Evolutionary conservation across 2,797 vertebrate genomes (phyloP), one percentile per base, ranked within the genome.

Genomic region (Arrhamphus sclerolepis): DNA sequence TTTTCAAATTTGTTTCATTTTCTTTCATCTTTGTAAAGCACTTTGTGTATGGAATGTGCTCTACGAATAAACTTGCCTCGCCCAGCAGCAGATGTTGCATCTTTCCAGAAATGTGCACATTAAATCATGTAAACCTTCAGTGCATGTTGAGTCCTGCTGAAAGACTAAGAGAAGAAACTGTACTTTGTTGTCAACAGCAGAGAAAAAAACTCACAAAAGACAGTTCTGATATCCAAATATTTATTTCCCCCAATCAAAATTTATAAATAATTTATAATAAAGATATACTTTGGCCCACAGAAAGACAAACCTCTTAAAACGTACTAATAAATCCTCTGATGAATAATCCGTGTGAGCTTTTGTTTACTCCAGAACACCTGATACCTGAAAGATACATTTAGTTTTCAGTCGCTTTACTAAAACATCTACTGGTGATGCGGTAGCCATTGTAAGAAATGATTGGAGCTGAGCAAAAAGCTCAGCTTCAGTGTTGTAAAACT

Each of bases 231-330:
- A 72, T 64, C 62, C 18, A 76, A 82, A 66, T 46, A 66, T 84
- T 87, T 87, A 85, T 86, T 80, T 57, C 2, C 46, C 20, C 42
- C 53, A 21, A 54, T 73, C 48, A 80, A 31, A 46, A 55, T 61
- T 56, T 73, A 87, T 77, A 84, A 81, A 86, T 87, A 61, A 62
- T 80, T 73, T 62, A 52, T 78, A 80, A 69, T 46, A 82, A 75
- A 78, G 48, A 13, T 75, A 51, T 22, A 46, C 56, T 82, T 80
- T 87, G 73, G 75, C 74, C 74, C 28, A 73, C 78, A 82, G 59
- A 62, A 75, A 76, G 39, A 74, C 52, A 75, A 75, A 31, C 66
- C 48, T 69, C 28, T 26, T 71, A 49, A 56, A 80, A 55, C 62
- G 14, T 5, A 29, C 62, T 63, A 68, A 66, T 41, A 76, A 56